Conservation (phyloP, 2,888 invertebrate genomes). For the Iselma pallidipennis region DNA sequence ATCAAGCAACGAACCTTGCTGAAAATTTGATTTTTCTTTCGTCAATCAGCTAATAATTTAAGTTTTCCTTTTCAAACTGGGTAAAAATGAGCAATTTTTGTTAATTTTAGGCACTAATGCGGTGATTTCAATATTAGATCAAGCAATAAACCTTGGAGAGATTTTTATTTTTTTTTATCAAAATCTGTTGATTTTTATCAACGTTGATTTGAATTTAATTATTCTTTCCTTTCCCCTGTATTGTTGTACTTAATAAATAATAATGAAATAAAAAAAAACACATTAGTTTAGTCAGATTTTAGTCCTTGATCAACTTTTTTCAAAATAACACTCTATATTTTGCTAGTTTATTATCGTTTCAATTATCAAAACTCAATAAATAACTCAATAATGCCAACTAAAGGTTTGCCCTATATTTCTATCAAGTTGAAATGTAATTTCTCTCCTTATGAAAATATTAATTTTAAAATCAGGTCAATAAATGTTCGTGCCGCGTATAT, state of each 20-base stretch:
- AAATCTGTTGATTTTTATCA: neutral
- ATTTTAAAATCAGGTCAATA: neutral
- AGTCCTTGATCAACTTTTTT: neutral
- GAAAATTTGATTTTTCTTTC: neutral
- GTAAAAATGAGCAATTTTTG: too few species aligned
- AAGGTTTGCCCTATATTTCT: neutral
- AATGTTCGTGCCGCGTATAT: too few species aligned
- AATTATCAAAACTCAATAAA: neutral
- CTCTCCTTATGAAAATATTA: neutral
- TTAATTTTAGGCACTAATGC: too few species aligned
- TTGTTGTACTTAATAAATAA: too few species aligned
- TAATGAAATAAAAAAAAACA: neutral
- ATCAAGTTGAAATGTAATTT: neutral
- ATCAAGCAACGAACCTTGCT: neutral
- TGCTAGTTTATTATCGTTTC: constrained; percentile 2
- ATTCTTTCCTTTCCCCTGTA: neutral
- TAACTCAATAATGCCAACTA: neutral
- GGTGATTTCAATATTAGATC: neutral
- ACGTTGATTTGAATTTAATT: neutral
- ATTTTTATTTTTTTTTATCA: too few species aligned
- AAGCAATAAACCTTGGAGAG: neutral
- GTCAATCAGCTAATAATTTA: too few species aligned
- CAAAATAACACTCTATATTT: constrained; percentile 14
- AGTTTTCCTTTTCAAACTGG: too few species aligned
- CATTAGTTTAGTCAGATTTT: neutral